Conservation (phyloP, 1,140 invertebrate genomes). For the Eufriesea mexicana region DNA sequence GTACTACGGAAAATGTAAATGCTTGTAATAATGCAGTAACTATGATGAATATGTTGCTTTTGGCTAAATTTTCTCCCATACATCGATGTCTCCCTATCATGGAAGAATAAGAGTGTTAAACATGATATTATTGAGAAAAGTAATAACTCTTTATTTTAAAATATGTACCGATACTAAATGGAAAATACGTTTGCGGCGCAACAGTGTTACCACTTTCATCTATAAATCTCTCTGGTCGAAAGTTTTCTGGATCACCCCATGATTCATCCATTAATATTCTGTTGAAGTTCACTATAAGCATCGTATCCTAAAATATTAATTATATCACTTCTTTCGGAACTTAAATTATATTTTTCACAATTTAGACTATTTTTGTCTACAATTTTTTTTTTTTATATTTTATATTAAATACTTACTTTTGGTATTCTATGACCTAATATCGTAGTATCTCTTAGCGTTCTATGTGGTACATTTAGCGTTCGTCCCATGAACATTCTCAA, state of each 20-base stretch:
- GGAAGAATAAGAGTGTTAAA: background rate
- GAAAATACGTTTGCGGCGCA: constrained; percentile 88
- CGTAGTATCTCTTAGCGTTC: constrained; percentile 87
- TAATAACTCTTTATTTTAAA: constrained; percentile 8
- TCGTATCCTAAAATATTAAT: constrained; percentile 86
- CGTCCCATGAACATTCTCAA: constrained; percentile 90
- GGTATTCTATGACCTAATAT: constrained; percentile 89
- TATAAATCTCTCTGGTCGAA: constrained; percentile 91
- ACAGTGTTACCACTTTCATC: constrained; percentile 85
- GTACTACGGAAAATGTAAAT: constrained; percentile 86
- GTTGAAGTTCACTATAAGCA: constrained; percentile 92
- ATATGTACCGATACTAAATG: constrained; percentile 88
- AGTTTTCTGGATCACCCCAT: constrained; percentile 88
- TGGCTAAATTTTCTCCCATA: constrained; percentile 92
- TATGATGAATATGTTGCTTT: constrained; percentile 93
- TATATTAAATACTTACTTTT: constrained; percentile 83
- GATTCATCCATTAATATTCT: constrained; percentile 88
- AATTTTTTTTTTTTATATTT: background rate
- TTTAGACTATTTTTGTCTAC: background rate
- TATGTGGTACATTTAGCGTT: constrained; percentile 90
- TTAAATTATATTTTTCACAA: background rate
- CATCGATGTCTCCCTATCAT: constrained; percentile 89
- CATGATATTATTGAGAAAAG: constrained; percentile 43
- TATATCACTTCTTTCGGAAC: background rate
- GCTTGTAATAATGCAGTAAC: constrained; percentile 90